Base-by-base conservation (phyloP, 92 coral and sea anemone species). In the Epizoanthus ramosus region DNA sequence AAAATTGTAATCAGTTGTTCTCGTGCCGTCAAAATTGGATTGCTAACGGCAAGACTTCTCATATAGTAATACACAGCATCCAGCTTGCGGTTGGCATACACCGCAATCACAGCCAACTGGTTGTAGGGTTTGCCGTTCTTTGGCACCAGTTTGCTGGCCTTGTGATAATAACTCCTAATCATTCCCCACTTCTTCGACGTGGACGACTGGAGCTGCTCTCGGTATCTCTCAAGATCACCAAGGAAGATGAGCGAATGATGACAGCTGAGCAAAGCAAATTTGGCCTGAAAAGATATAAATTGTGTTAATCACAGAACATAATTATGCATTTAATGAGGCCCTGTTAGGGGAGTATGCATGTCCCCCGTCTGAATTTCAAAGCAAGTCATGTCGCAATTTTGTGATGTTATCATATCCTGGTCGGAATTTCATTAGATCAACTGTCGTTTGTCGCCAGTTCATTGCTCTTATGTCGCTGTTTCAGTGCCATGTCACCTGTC, bases 101-200 rank as follows among this genome's bases (percentile, higher is more conserved):
- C 99, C 14, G 99, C 99, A 41, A 96, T 84, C 47, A 96, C 99
- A 18, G 95, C 99, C 71, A 96, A 80, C 84, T 93, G 99, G 76
- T 96, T 96, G 84, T 96, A 94, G 0, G 99, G 99, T 22, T 96
- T 96, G 66, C 99, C 99, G 88, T 96, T 92, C 88, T 89, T 96
- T 0, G 99, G 99, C 37, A 94, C 98, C 72, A 96, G 88, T 57
- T 93, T 96, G 86, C 90, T 88, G 25, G 99, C 99, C 53, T 96
- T 96, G 53, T 93, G 83, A 79, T 96, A 96, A 88, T 92, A 93
- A 31, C 91, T 85, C 59, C 99, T 88, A 12, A 93, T 91, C 4
- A 80, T 33, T 0, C 97, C 93, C 99, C 99, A 96, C 74, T 96
- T 94, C 43, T 84, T 80, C 19, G 70, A 37, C 72, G 86, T 84